These are phyloP conservation scores for Falco rusticolus DNA, from an alignment of 2,797 vertebrate genomes.

Conservation along the genomic window DNA sequence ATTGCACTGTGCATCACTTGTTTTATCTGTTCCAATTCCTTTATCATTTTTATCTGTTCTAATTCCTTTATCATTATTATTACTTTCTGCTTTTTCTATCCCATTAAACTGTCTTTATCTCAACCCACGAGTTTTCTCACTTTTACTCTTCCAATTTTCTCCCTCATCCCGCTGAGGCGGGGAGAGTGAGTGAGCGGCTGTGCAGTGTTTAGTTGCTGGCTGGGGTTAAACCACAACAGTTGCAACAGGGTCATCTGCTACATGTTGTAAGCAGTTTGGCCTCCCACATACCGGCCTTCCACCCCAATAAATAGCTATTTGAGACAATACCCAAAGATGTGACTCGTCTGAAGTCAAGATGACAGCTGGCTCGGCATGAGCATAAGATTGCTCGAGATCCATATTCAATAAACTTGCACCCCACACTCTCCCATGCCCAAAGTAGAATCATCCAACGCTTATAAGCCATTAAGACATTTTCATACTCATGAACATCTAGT, in stretches of 20 bases:
- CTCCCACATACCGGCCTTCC: background rate
- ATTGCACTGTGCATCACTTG: too few species aligned
- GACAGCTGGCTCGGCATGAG: background rate
- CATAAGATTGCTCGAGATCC: background rate
- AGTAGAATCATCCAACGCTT: background rate
- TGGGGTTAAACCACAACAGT: too few species aligned
- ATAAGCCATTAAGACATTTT: background rate
- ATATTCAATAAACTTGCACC: background rate
- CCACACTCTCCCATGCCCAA: background rate
- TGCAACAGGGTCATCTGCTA: background rate
- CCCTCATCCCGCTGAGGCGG: too few species aligned
- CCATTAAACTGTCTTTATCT: too few species aligned
- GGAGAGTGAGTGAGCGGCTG: too few species aligned
- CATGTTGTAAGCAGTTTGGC: fast-evolving
- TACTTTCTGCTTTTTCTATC: too few species aligned
- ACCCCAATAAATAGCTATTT: background rate
- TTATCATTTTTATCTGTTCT: too few species aligned
- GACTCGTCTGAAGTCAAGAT: background rate
- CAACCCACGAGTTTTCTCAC: too few species aligned
- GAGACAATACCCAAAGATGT: background rate
- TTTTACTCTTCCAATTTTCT: too few species aligned
- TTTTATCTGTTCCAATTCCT: too few species aligned
- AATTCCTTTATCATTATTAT: too few species aligned
- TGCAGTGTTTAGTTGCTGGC: too few species aligned
- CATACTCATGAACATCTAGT: fast-evolving